These are phyloP conservation scores for Apus apus DNA, from an alignment of 2,113 vertebrate species.

Conservation along the genomic window DNA sequence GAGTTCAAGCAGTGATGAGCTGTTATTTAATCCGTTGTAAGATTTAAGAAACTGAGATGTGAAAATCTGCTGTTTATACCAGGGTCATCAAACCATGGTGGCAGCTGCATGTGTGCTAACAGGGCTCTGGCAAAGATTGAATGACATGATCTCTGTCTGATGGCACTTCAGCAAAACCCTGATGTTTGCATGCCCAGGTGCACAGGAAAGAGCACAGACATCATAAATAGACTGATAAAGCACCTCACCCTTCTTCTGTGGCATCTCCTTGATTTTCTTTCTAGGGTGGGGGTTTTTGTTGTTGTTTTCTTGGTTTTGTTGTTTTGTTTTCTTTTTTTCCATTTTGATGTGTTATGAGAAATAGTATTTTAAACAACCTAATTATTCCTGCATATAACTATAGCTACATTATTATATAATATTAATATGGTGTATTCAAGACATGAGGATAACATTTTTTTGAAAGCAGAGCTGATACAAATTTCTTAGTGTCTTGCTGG, in stretches of 20 bases:
- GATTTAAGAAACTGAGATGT: conserved; percentile 18
- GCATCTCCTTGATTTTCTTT: not conserved
- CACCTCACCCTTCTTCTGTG: not conserved
- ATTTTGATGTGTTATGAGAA: not conserved
- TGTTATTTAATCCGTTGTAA: conserved; percentile 43
- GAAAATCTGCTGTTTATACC: not conserved
- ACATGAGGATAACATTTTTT: not conserved
- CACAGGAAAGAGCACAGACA: not conserved
- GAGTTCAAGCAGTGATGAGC: not conserved
- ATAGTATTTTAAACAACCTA: not conserved
- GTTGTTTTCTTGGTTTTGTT: no score
- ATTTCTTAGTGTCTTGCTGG: not conserved
- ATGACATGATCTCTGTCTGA: not conserved
- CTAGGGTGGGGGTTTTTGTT: no score
- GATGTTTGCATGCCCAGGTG: not conserved
- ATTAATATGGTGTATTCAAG: not conserved
- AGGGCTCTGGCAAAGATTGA: not conserved
- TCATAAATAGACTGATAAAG: not conserved
- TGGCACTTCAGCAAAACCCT: not conserved
- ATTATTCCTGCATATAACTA: not conserved
- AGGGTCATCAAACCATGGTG: not conserved
- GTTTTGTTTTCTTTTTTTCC: no score
- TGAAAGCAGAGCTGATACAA: not conserved
- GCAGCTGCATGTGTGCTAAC: not conserved
- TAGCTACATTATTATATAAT: not conserved